Conservation (phyloP, 2,113 vertebrate species). For the Thermophis baileyi region DNA sequence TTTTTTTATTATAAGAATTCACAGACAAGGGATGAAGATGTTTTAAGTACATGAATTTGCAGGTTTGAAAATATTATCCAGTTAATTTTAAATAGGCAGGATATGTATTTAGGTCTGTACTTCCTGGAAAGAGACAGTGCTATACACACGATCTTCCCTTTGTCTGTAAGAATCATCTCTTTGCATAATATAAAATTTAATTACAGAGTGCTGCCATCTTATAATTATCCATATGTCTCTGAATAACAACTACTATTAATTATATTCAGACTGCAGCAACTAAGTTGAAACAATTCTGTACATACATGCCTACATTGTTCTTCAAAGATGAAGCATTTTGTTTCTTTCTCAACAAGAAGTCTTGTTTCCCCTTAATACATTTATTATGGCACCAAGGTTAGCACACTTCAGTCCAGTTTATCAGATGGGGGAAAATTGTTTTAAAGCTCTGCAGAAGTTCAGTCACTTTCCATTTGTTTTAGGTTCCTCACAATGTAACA, state of each 20-base stretch:
- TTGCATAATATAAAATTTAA: neutral
- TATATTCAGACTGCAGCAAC: neutral
- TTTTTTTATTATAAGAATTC: no score
- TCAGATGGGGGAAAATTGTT: neutral
- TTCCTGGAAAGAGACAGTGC: neutral
- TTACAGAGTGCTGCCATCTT: neutral
- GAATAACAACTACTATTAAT: neutral
- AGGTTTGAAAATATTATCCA: neutral
- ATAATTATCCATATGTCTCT: neutral
- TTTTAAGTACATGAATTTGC: neutral
- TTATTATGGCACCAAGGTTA: neutral
- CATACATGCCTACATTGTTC: neutral
- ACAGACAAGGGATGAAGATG: neutral
- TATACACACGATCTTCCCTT: neutral
- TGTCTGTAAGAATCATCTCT: neutral
- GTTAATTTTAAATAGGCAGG: neutral
- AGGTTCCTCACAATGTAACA: neutral
- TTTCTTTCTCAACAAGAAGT: neutral
- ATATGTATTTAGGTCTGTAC: neutral
- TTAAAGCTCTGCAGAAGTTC: neutral
- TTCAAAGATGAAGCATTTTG: neutral
- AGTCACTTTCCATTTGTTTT: neutral
- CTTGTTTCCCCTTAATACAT: neutral
- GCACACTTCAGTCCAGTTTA: neutral
- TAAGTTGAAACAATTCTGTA: neutral